Conservation (phyloP, 2,113 vertebrate genomes). For the Galbula dea region DNA sequence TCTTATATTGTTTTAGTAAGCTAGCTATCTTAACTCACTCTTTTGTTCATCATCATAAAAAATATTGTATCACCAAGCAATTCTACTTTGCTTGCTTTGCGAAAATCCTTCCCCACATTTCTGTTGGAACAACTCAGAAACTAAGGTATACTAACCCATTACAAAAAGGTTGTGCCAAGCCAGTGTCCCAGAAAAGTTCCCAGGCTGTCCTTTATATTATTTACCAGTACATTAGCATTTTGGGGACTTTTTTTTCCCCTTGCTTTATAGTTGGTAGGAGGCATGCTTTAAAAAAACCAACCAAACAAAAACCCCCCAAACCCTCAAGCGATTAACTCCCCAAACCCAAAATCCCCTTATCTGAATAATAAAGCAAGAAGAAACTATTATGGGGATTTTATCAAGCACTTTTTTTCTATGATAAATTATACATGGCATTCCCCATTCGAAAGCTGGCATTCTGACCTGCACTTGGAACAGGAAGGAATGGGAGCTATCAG, state of each 20-base stretch:
- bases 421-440: neutral
- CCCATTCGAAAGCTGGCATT: neutral
- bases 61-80: neutral
- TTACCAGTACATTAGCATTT: neutral
- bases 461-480: neutral
- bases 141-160: neutral
- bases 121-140: neutral
- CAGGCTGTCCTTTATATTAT: neutral
- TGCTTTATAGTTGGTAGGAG: neutral
- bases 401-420: neutral
- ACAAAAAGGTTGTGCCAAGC: neutral
- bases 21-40: neutral
- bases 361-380: neutral
- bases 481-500: neutral
- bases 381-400: neutral
- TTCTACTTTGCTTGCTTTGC: neutral
- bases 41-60: neutral
- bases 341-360: neutral
- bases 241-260: neutral
- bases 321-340: neutral
- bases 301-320: neutral
- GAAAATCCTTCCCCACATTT: neutral
- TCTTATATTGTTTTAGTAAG: neutral
- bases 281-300: neutral
- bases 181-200: neutral